Conservation (phyloP, 2,888 invertebrate species). For the Chrysolina oricalcia region DNA sequence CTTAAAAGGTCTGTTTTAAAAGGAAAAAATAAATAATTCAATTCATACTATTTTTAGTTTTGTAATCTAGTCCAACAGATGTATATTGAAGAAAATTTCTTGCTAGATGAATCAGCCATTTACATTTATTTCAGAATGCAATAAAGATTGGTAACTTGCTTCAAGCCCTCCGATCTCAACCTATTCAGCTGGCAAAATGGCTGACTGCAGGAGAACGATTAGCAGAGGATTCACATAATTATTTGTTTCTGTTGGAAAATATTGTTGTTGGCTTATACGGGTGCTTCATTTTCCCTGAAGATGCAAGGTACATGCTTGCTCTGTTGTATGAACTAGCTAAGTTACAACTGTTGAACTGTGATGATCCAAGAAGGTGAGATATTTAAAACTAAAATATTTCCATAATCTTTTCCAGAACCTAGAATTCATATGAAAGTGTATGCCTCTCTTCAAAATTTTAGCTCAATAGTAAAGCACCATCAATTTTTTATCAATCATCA, state of each 20-base stretch:
- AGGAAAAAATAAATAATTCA: no score
- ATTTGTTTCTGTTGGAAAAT: conserved; percentile 73
- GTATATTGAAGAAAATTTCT: no score
- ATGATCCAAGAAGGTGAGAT: conserved; percentile 77
- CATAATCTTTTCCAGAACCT: no score
- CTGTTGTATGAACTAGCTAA: conserved; percentile 80
- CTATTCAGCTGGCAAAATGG: conserved; percentile 81
- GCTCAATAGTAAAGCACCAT: no score
- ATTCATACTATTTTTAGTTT: no score
- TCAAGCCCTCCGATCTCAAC: conserved; percentile 79
- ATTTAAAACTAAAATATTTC: neutral
- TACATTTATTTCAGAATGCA: conserved; percentile 70
- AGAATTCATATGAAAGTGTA: no score
- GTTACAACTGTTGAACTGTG: conserved; percentile 81
- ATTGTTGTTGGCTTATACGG: conserved; percentile 81
- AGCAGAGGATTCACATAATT: conserved; percentile 63
- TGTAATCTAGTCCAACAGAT: no score
- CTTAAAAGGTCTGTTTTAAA: no score
- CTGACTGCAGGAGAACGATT: conserved; percentile 80
- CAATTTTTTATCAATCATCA: no score
- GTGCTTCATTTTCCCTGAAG: conserved; percentile 83
- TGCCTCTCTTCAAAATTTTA: no score
- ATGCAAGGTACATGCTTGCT: conserved; percentile 80
- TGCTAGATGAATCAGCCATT: neutral
- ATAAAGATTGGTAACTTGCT: conserved; percentile 81